phyloP scores from a whole-genome alignment of 2,797 vertebrate species.

The Phrynocephalus forsythii region DNA sequence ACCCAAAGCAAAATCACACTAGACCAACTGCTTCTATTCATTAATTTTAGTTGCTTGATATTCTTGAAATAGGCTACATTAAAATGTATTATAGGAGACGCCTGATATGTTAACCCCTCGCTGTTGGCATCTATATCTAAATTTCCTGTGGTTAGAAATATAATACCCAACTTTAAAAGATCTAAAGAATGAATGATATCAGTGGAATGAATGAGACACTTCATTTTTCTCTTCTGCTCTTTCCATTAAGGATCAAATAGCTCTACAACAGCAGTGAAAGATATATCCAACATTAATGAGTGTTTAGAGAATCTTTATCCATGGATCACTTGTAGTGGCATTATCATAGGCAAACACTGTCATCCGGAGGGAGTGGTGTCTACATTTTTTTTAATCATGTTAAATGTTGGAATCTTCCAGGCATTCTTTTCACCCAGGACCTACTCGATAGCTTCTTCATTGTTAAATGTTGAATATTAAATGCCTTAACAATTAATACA shows the following conservation, averaged over 20 bases:
- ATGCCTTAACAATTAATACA: too few relatives aligned
- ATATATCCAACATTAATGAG: slow-evolving; percentile 38
- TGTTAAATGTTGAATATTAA: not conserved
- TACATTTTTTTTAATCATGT: not conserved
- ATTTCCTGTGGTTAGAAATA: slow-evolving; percentile 29
- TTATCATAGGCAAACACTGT: slow-evolving; percentile 46
- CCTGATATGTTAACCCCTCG: slow-evolving; percentile 37
- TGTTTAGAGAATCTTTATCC: slow-evolving; percentile 40
- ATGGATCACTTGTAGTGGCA: slow-evolving; percentile 43
- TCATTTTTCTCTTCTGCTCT: slow-evolving; percentile 47
- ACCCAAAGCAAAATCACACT: too few relatives aligned
- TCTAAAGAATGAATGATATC: slow-evolving; percentile 30
- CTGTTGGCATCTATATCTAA: not conserved
- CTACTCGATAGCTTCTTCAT: not conserved
- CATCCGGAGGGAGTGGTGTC: not conserved
- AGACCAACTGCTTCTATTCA: not conserved
- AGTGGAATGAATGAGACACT: slow-evolving; percentile 16
- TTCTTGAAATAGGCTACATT: slow-evolving; percentile 20
- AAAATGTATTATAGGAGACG: slow-evolving; percentile 4
- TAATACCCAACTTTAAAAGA: slow-evolving; percentile 40
- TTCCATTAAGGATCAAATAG: slow-evolving; percentile 48
- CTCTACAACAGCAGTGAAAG: slow-evolving; percentile 51
- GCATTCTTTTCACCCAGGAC: not conserved
- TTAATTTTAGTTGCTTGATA: slow-evolving; percentile 19
- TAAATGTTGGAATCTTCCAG: slow-evolving; percentile 12